Conservation (phyloP, 2,888 invertebrate species). For the Tyria jacobaeae region DNA sequence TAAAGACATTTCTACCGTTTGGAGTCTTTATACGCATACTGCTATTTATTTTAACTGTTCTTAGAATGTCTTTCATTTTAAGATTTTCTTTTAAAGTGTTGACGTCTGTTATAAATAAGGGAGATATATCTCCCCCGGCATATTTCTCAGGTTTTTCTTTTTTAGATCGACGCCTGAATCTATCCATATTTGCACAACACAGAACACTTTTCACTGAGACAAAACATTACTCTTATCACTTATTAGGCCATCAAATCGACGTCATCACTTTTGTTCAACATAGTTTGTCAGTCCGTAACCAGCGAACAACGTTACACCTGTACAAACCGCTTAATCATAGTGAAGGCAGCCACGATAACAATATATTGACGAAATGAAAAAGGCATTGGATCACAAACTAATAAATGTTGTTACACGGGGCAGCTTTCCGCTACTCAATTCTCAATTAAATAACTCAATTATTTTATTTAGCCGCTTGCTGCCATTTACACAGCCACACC, state of each 20-base stretch:
- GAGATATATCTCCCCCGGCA: slow-evolving; percentile 63
- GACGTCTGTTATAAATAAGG: slow-evolving; percentile 67
- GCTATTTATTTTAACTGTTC: slow-evolving; percentile 80
- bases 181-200: slow-evolving; percentile 65
- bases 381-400: slow-evolving; percentile 50
- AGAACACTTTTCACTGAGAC: slow-evolving; percentile 29
- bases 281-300: slow-evolving; percentile 60
- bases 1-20: slow-evolving; percentile 73
- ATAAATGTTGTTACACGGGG: slow-evolving; percentile 34
- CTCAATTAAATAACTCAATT: slow-evolving; percentile 36
- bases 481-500: slow-evolving; percentile 12
- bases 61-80: slow-evolving; percentile 78
- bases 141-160: slow-evolving; percentile 67
- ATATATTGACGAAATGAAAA: slow-evolving; percentile 61
- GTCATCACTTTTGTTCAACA: slow-evolving; percentile 47
- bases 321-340: slow-evolving; percentile 72
- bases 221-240: slow-evolving; percentile 23
- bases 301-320: slow-evolving; percentile 70
- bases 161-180: slow-evolving; percentile 68
- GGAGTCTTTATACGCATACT: slow-evolving; percentile 78
- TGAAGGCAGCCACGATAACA: slow-evolving; percentile 68
- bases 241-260: slow-evolving; percentile 38
- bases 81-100: slow-evolving; percentile 77
- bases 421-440: slow-evolving; percentile 29
- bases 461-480: slow-evolving; percentile 16